Conservation (phyloP, 2,113 vertebrate genomes). For the Crypturellus undulatus region DNA sequence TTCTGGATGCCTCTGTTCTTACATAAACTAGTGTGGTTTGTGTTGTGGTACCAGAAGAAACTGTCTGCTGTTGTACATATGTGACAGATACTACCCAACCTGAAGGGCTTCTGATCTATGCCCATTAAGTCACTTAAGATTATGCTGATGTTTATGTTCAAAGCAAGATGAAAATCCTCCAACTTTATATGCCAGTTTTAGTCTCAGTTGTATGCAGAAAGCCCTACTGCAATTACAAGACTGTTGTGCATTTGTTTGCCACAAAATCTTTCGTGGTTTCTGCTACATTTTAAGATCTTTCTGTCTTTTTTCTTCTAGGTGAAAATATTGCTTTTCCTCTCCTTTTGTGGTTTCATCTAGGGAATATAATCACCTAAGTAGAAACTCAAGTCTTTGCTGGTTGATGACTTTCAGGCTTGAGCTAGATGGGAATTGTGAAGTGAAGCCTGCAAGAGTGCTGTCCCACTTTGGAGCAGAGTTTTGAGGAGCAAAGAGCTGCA, state of each 20-base stretch:
- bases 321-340: not conserved
- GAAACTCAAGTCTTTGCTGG: not conserved
- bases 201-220: not conserved
- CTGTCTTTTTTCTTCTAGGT: accelerated
- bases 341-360: not conserved
- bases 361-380: not conserved
- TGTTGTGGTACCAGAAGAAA: not conserved
- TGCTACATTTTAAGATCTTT: not conserved
- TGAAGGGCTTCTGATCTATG: not conserved
- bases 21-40: not conserved
- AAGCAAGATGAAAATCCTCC: not conserved
- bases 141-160: not conserved
- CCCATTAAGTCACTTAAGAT: not conserved
- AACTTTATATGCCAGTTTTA: not conserved
- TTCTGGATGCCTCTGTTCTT: not conserved
- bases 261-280: not conserved
- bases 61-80: not conserved
- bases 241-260: not conserved
- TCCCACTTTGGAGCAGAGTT: not conserved
- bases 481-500: not conserved
- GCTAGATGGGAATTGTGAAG: not conserved
- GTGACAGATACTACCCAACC: not conserved
- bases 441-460: not conserved
- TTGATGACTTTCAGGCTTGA: not conserved
- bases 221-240: not conserved